Conservation (phyloP, 2,888 invertebrate genomes). For the Glyphotaelius pellucidus region DNA sequence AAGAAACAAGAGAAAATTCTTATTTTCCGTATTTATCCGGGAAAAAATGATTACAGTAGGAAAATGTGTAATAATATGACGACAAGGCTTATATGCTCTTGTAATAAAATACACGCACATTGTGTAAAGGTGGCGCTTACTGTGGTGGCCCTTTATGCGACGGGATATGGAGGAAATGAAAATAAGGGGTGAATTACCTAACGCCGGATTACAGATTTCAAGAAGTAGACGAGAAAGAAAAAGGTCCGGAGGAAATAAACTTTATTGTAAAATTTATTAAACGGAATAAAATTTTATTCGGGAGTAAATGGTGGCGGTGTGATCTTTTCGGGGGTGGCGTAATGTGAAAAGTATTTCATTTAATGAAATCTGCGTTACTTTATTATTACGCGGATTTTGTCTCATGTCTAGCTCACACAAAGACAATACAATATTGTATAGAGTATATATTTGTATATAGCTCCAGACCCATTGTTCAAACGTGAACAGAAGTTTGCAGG, state of each 20-base stretch:
- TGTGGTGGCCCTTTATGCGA: slow-evolving; percentile 9
- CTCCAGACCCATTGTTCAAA: no score
- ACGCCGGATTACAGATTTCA: slow-evolving; percentile 38
- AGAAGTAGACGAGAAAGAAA: slow-evolving; percentile 8
- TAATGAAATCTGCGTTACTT: background rate
- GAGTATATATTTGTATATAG: no score
- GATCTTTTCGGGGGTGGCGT: slow-evolving; percentile 17
- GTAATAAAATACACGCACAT: slow-evolving; percentile 41
- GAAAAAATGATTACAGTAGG: background rate
- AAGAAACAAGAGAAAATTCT: background rate
- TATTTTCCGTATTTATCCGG: background rate
- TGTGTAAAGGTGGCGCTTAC: slow-evolving; percentile 37
- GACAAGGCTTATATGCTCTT: slow-evolving; percentile 31
- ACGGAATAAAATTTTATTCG: slow-evolving; percentile 31
- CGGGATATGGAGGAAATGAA: slow-evolving; percentile 36
- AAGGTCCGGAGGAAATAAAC: slow-evolving; percentile 38
- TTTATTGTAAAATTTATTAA: slow-evolving; percentile 43
- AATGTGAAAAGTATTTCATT: slow-evolving; percentile 33
- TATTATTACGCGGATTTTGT: background rate
- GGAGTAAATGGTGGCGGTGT: background rate
- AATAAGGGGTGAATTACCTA: slow-evolving; percentile 44
- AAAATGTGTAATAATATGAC: slow-evolving; percentile 37
- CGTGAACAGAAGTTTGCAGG: no score
- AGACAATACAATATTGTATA: no score
- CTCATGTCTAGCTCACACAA: no score